Conservation (phyloP, 2,888 invertebrate species). For the Drosophila histrio region DNA sequence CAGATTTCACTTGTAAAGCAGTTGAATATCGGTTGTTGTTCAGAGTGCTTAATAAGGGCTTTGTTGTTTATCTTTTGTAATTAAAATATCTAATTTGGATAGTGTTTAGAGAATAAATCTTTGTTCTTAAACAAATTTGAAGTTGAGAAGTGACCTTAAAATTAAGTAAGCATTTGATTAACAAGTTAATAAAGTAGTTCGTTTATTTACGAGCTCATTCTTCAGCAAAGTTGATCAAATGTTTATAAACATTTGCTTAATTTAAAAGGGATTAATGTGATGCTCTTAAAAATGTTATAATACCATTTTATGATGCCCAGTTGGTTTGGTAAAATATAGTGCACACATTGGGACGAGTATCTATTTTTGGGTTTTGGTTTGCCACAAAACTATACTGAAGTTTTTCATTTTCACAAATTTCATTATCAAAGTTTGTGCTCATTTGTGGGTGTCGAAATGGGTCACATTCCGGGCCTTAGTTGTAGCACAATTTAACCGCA, state of each 20-base stretch:
- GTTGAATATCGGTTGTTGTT: too few relatives aligned
- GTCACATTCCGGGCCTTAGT: slow-evolving; percentile 8
- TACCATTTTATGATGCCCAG: slow-evolving; percentile 3
- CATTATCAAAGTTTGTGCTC: slow-evolving; percentile 43
- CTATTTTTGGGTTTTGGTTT: background rate
- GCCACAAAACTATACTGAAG: slow-evolving; percentile 38
- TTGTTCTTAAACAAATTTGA: background rate
- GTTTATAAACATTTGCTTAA: slow-evolving; percentile 18
- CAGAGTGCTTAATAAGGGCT: too few relatives aligned
- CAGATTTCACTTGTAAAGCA: too few relatives aligned
- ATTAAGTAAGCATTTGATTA: background rate
- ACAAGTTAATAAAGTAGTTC: slow-evolving; percentile 36
- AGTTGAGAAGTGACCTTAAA: background rate
- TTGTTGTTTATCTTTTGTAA: too few relatives aligned
- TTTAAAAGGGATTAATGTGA: slow-evolving; percentile 25
- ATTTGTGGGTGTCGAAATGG: slow-evolving; percentile 34
- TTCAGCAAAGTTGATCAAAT: slow-evolving; percentile 5
- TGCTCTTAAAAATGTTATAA: slow-evolving; percentile 17
- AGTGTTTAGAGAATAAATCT: too few relatives aligned
- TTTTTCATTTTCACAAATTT: slow-evolving; percentile 52
- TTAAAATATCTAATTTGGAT: too few relatives aligned
- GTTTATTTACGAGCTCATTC: slow-evolving; percentile 24
- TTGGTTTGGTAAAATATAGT: slow-evolving; percentile 1
- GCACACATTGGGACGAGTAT: background rate
- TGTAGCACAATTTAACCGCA: slow-evolving; percentile 58